phyloP scores from a whole-genome alignment of 2,797 vertebrate genomes.

The Cynodonichthys magdalenae region DNA sequence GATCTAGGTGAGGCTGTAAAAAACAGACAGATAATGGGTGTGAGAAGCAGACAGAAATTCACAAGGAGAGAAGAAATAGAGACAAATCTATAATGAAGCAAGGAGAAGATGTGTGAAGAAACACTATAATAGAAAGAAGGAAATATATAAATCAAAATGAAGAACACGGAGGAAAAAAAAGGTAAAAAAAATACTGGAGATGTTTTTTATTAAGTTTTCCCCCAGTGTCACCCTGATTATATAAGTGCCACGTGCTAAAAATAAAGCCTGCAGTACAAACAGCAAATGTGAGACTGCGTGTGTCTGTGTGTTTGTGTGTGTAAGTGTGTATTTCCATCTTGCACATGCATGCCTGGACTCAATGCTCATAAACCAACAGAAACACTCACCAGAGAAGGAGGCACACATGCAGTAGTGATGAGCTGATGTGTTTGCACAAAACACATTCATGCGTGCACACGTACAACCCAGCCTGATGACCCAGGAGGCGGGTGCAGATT shows the following conservation, averaged over 20 bases:
- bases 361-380: constrained; percentile 33
- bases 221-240: constrained; percentile 85
- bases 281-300: constrained; percentile 50
- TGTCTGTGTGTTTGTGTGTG: constrained; percentile 3
- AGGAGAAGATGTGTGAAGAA: no score
- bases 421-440: constrained; percentile 21
- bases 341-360: constrained; percentile 61
- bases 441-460: constrained; percentile 41
- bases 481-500: constrained; percentile 81
- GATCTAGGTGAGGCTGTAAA: background rate
- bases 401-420: constrained; percentile 2
- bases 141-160: constrained; percentile 18
- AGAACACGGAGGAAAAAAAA: background rate
- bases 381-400: background rate
- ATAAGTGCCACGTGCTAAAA: constrained; percentile 90
- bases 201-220: constrained; percentile 72
- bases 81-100: no score
- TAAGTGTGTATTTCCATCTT: constrained; percentile 23
- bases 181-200: constrained; percentile 45
- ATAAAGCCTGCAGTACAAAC: constrained; percentile 65
- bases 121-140: background rate
- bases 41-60: no score
- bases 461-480: constrained; percentile 71
- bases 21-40: constrained; percentile 25
- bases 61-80: constrained; percentile 12